Evolutionary conservation across 2,113 vertebrate genomes (phyloP).

Genomic region (Psittacula cyanocephala): DNA sequence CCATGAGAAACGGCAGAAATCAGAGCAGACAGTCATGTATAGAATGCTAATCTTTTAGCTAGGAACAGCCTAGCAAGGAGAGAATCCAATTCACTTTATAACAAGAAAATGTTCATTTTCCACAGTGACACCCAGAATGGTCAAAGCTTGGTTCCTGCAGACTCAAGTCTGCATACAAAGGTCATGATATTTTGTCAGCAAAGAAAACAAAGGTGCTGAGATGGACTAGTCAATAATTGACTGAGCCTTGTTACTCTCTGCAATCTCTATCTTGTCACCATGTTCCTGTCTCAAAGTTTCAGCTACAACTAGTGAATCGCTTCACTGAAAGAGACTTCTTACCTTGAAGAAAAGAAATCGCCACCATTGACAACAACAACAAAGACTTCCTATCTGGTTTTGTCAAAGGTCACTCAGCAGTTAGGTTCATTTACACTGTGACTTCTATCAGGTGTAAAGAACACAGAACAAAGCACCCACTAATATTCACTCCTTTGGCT

Average conservation of each 20-base stretch:
- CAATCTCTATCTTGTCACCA: conserved; percentile 24
- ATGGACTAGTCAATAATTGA: conserved; percentile 48
- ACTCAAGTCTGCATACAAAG: neutral
- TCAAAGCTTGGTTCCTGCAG: neutral
- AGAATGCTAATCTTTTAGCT: neutral
- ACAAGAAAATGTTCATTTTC: neutral
- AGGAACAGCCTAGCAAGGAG: neutral
- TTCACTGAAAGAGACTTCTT: neutral
- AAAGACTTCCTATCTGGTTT: neutral
- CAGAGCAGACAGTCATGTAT: neutral
- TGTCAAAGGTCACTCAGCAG: conserved; percentile 37
- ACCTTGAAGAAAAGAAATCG: neutral
- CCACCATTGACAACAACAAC: neutral
- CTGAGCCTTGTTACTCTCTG: conserved; percentile 20
- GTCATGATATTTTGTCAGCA: conserved; percentile 6
- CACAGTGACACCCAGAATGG: neutral
- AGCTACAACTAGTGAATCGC: conserved; percentile 5
- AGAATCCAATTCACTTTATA: conserved; percentile 17
- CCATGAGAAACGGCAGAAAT: neutral
- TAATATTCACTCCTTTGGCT: neutral
- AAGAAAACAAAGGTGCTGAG: conserved; percentile 31
- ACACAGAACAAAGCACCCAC: neutral
- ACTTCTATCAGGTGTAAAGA: conserved; percentile 13
- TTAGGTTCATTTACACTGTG: conserved; percentile 33
- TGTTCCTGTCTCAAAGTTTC: conserved; percentile 7